Conservation (phyloP, 1,140 invertebrate genomes). For the Branchinecta lindahli region DNA sequence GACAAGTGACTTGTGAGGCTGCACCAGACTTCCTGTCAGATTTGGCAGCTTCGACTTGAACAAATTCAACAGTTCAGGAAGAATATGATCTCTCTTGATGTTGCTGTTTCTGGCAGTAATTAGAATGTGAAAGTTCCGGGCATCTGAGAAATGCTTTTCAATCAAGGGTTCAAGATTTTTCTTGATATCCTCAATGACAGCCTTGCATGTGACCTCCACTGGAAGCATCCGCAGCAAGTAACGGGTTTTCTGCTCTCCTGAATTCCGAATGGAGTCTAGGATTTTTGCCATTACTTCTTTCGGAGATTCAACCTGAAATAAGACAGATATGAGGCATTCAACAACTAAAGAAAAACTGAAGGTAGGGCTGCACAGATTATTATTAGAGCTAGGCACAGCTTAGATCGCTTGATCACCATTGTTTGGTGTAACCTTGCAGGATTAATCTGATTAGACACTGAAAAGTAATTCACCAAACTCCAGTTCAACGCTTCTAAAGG, state of each 20-base stretch:
- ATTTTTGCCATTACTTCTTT: constrained; percentile 49
- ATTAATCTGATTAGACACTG: too few relatives aligned
- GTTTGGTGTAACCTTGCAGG: too few relatives aligned
- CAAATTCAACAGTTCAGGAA: constrained; percentile 49
- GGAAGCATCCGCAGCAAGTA: constrained; percentile 62
- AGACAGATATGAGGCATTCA: constrained; percentile 9
- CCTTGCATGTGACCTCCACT: constrained; percentile 60
- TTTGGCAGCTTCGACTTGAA: constrained; percentile 46
- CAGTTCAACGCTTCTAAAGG: too few relatives aligned
- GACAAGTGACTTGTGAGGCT: constrained; percentile 53
- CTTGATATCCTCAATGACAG: constrained; percentile 53
- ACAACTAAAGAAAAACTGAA: background rate
- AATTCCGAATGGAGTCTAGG: constrained; percentile 49
- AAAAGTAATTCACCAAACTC: too few relatives aligned
- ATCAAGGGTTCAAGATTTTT: constrained; percentile 46
- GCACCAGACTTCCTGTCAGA: constrained; percentile 58
- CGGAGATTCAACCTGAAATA: constrained; percentile 44
- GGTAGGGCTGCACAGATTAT: constrained; percentile 8
- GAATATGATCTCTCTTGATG: constrained; percentile 48
- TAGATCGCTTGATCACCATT: too few relatives aligned
- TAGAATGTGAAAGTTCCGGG: constrained; percentile 51
- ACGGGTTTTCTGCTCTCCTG: constrained; percentile 47
- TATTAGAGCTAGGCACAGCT: too few relatives aligned
- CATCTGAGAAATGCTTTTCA: constrained; percentile 52
- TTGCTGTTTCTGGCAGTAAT: constrained; percentile 49